phyloP scores from a whole-genome alignment of 2,797 vertebrate species.

The Orientallactaga sibirica region DNA sequence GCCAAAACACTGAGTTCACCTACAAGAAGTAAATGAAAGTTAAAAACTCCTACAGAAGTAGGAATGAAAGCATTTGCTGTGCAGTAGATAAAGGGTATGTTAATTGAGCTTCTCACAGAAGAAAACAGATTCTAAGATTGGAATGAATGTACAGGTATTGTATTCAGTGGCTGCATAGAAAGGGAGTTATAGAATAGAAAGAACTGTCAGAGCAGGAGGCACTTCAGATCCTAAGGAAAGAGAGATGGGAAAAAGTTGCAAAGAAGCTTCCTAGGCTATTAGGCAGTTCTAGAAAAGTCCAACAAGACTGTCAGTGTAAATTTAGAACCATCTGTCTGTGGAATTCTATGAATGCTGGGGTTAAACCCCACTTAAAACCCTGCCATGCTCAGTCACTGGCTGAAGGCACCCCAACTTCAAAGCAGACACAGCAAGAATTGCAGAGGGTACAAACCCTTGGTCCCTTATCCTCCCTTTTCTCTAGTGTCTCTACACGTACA shows the following conservation, averaged over 20 bases:
- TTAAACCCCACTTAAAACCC: not conserved
- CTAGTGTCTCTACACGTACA: not conserved
- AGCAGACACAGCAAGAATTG: not conserved
- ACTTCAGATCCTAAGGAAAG: not conserved
- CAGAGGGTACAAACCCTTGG: not conserved
- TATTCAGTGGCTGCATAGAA: not conserved
- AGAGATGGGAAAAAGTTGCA: not conserved
- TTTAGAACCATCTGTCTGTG: not conserved
- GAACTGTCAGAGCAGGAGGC: not conserved
- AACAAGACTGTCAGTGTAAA: not conserved
- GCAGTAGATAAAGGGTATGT: conserved; percentile 75
- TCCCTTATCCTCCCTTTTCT: not conserved
- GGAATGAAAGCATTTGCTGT: conserved; percentile 73
- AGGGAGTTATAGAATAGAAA: not conserved
- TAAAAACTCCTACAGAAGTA: conserved; percentile 78
- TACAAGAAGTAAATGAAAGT: conserved; percentile 51
- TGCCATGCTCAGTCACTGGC: not conserved
- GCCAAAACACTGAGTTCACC: conserved; percentile 58
- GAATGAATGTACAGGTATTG: conserved; percentile 13
- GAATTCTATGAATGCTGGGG: not conserved
- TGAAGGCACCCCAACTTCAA: not conserved
- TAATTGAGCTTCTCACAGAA: conserved; percentile 35
- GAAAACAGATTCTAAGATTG: conserved; percentile 20
- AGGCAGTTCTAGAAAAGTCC: not conserved
- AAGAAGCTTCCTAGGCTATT: not conserved